Percentiles rank a stretch among this genome's conserved stretches.
Evolutionary conservation across 30 jellyfish, hydroid and myxozoan species (phyloP).

Genomic region (Nemopilema nomurai): DNA sequence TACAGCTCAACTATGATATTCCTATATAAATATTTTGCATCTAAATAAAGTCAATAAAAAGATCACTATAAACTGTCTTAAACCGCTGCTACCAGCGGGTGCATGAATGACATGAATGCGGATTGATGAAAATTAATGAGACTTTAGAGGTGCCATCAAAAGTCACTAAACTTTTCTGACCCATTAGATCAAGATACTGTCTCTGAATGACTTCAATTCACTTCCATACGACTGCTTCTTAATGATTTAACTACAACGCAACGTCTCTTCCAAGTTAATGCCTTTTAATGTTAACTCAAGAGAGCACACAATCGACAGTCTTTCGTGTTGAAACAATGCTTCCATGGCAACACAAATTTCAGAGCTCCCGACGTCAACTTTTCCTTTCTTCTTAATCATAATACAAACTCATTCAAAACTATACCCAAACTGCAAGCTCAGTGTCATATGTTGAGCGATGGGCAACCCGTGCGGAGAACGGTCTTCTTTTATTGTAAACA

Average conservation of each 20-base stretch:
- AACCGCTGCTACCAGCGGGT: no score
- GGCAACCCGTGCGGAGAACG: not conserved
- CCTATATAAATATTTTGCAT: no score
- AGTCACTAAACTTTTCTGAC: no score
- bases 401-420: not conserved
- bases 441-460: not conserved
- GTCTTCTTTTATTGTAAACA: not conserved
- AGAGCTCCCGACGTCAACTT: constrained; percentile 31
- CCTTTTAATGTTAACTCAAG: not conserved
- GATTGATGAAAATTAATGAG: no score
- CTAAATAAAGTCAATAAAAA: no score
- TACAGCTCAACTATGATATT: no score
- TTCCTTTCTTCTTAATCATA: not conserved
- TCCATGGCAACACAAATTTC: not conserved
- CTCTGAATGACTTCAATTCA: not conserved
- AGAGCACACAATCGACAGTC: not conserved
- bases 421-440: not conserved
- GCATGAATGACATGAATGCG: no score
- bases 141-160: no score
- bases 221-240: not conserved
- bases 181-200: not conserved
- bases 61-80: no score
- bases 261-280: not conserved
- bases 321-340: constrained; percentile 5
- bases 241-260: not conserved